Conservation (phyloP, 2,888 invertebrate species). For the Archaeoteleia sp. region DNA sequence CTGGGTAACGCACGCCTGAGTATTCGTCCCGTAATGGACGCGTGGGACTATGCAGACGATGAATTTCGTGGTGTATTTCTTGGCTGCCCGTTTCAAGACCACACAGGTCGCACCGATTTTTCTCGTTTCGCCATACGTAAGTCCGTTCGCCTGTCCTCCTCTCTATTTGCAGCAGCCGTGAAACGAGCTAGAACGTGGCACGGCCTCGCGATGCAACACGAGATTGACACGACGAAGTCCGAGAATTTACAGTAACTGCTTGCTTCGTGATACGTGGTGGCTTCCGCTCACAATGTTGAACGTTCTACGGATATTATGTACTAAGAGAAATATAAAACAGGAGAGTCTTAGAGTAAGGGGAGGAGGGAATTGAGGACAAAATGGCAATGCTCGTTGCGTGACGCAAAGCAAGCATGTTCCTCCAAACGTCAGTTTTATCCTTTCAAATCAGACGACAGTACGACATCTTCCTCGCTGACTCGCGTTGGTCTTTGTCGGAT, state of each 20-base stretch:
- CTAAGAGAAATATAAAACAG: slow-evolving; percentile 22
- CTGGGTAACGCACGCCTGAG: slow-evolving; percentile 13
- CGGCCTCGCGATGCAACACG: slow-evolving; percentile 56
- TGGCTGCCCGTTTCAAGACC: slow-evolving; percentile 54
- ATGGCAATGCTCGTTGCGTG: no score
- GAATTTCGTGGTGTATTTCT: slow-evolving; percentile 63
- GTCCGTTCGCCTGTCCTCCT: slow-evolving; percentile 21
- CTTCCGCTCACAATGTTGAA: slow-evolving; percentile 58
- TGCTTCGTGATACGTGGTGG: slow-evolving; percentile 39
- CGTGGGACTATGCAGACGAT: slow-evolving; percentile 64
- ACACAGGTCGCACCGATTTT: slow-evolving; percentile 62
- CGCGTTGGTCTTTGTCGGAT: slow-evolving; percentile 56
- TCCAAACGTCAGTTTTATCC: slow-evolving; percentile 44
- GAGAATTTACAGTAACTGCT: slow-evolving; percentile 58
- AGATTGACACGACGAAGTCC: slow-evolving; percentile 55
- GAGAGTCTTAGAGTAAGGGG: slow-evolving; percentile 9
- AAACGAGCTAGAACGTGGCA: slow-evolving; percentile 63
- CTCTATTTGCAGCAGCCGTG: slow-evolving; percentile 49
- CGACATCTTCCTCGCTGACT: slow-evolving; percentile 58
- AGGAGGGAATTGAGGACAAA: no score
- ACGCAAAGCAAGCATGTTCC: no score
- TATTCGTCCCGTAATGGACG: slow-evolving; percentile 58
- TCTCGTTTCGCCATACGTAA: slow-evolving; percentile 47
- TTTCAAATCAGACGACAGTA: slow-evolving; percentile 50
- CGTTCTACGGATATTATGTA: slow-evolving; percentile 58